These are phyloP conservation scores for Laspeyria flexula DNA, from an alignment of 2,888 invertebrate genomes.

Conservation along the genomic window DNA sequence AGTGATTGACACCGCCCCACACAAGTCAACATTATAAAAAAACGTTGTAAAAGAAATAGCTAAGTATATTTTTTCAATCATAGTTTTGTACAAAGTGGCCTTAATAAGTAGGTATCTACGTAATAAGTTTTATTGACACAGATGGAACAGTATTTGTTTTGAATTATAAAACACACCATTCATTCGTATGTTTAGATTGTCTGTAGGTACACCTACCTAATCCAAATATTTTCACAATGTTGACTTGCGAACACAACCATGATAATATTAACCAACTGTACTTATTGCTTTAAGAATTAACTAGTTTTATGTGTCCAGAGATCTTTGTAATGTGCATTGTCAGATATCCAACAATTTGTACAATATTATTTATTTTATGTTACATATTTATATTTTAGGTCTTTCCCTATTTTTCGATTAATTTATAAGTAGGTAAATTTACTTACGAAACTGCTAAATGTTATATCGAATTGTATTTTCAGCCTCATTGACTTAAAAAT, in stretches of 20 bases:
- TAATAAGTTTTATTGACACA: conserved; percentile 21
- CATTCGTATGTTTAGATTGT: not conserved
- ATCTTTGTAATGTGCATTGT: conserved; percentile 33
- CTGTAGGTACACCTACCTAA: too few species aligned
- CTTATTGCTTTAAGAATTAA: conserved; percentile 29
- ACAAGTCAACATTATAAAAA: conserved; percentile 13
- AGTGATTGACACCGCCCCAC: conserved; percentile 21
- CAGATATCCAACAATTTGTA: conserved; percentile 29
- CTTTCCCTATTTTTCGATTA: conserved; percentile 28
- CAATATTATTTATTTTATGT: conserved; percentile 11
- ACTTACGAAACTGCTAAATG: conserved; percentile 32
- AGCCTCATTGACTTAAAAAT: conserved; percentile 25
- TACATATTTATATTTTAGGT: conserved; percentile 26
- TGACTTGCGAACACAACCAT: conserved; percentile 13
- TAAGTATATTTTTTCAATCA: too few species aligned
- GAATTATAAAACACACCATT: not conserved
- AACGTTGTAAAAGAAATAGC: not conserved
- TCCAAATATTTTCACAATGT: conserved; percentile 1
- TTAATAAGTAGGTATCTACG: not conserved
- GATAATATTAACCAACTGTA: conserved; percentile 16
- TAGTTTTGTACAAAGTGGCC: too few species aligned
- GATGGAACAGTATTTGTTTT: conserved; percentile 14
- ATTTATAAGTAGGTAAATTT: conserved; percentile 21
- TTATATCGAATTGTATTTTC: conserved; percentile 21
- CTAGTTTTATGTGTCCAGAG: conserved; percentile 22